A percentile compares a stretch with the other conserved stretches of the same genome.
Conservation (phyloP, 2,113 vertebrate species). For the Alligator sinensis region DNA sequence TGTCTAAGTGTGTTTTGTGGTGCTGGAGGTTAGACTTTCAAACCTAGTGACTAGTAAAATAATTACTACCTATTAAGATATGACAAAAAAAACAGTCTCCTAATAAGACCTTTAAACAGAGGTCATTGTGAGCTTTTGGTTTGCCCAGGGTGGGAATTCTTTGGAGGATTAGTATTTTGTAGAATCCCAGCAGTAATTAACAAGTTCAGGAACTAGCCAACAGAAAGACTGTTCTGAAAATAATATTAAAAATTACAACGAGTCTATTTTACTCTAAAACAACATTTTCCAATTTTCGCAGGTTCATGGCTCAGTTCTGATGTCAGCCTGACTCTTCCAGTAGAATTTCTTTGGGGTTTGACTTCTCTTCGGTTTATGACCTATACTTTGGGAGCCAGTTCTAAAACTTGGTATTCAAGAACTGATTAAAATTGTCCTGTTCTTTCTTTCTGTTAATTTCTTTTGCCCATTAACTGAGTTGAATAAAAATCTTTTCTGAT, state of each 20-base stretch:
- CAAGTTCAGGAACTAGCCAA: not conserved
- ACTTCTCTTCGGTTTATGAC: no score
- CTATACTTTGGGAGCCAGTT: no score
- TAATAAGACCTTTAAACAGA: not conserved
- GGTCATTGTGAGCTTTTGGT: not conserved
- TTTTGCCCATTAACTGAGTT: not conserved
- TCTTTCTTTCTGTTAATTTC: not conserved
- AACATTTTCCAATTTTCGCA: no score
- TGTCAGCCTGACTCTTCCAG: no score
- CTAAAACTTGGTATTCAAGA: not conserved
- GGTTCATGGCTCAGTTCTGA: no score
- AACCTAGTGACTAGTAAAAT: not conserved
- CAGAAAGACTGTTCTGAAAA: not conserved
- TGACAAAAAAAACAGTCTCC: not conserved
- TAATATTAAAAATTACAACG: not conserved
- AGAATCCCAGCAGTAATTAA: not conserved
- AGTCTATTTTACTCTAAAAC: not conserved
- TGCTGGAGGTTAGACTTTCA: conserved; percentile 26
- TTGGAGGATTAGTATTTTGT: not conserved
- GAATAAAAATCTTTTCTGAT: not conserved
- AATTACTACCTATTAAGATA: not conserved
- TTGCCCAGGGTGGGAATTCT: not conserved
- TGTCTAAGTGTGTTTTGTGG: conserved; percentile 52
- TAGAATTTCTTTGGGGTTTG: no score
- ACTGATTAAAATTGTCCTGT: not conserved